phyloP scores from a whole-genome alignment of 1,140 invertebrate species.

The Arion vulgaris region DNA sequence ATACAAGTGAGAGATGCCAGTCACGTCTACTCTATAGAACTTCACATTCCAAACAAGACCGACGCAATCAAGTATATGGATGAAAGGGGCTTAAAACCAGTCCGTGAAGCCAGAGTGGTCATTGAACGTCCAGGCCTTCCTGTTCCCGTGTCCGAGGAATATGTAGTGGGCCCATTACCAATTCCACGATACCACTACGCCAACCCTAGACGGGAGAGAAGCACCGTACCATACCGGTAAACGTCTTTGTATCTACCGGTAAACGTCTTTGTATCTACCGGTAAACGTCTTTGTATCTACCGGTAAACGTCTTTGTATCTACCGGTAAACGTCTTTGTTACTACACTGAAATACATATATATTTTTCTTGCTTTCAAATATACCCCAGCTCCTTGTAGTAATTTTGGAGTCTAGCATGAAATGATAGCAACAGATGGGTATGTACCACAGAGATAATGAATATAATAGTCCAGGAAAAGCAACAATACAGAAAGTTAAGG shows the following conservation, averaged over 20 bases:
- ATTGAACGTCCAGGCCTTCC: conserved; percentile 47
- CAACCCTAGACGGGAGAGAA: conserved; percentile 27
- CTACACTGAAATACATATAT: no score
- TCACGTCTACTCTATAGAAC: conserved; percentile 37
- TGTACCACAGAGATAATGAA: no score
- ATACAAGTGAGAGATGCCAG: neutral
- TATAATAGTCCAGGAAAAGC: no score
- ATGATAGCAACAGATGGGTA: no score
- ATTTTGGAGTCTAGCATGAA: no score
- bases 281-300: no score
- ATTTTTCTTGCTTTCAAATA: no score
- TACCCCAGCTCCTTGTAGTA: no score
- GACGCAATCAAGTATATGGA: conserved; percentile 49
- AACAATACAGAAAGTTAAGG: no score
- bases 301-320: no score
- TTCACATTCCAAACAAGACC: conserved; percentile 40
- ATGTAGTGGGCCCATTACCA: conserved; percentile 55
- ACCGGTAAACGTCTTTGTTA: no score
- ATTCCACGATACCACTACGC: conserved; percentile 34
- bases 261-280: no score
- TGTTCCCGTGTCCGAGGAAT: conserved; percentile 53
- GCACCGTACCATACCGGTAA: conserved; percentile 22
- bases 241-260: neutral
- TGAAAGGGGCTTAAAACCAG: conserved; percentile 36
- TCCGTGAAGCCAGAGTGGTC: conserved; percentile 55